Conservation (phyloP, 2,888 invertebrate genomes). For the Caenorhabditis parvicauda region DNA sequence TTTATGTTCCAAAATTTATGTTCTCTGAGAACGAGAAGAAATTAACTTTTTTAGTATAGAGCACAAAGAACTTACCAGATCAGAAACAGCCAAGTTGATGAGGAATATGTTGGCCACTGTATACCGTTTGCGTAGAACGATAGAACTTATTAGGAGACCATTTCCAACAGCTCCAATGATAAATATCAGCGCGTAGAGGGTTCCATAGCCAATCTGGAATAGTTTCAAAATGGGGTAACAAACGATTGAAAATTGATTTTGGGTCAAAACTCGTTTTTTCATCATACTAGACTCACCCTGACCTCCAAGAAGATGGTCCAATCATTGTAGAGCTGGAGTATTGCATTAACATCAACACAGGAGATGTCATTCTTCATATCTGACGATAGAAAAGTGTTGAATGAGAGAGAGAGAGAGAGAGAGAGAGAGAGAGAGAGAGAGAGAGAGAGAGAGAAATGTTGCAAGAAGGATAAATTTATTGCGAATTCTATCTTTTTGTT, state of each 20-base stretch:
- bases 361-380: constrained; percentile 1
- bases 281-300: constrained; percentile 31
- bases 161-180: constrained; percentile 59
- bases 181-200: constrained; percentile 55
- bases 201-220: constrained; percentile 50
- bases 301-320: constrained; percentile 55
- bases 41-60: too few species aligned
- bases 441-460: constrained; percentile 1
- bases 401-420: constrained; percentile 6
- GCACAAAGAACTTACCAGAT: constrained; percentile 69
- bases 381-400: neutral
- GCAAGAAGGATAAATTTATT: constrained; percentile 11
- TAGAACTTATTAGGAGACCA: constrained; percentile 51
- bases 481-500: constrained; percentile 16
- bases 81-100: constrained; percentile 89
- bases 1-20: too few species aligned
- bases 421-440: neutral
- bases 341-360: constrained; percentile 53
- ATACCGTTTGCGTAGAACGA: constrained; percentile 46
- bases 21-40: too few species aligned
- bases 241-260: neutral
- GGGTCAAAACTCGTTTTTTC: neutral
- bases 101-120: constrained; percentile 79
- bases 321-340: constrained; percentile 48
- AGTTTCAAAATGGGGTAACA: too few species aligned